phyloP scores from a whole-genome alignment of 2,113 vertebrate species.

The Cyanoliseus patagonus region DNA sequence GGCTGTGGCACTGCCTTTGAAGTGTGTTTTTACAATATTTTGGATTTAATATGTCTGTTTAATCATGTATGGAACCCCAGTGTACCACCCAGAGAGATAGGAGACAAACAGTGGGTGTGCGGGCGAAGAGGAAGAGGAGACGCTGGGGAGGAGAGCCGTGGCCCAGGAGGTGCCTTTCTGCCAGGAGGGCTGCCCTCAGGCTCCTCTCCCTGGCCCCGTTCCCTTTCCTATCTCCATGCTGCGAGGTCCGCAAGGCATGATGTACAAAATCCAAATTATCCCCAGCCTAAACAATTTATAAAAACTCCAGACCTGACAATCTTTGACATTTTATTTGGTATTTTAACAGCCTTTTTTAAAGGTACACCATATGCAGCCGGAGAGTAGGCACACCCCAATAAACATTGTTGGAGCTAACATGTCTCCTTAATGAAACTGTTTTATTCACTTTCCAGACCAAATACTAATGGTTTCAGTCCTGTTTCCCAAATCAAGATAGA shows the following conservation, averaged over 20 bases:
- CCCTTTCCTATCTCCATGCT: slow-evolving; percentile 59
- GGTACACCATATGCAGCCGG: slow-evolving; percentile 62
- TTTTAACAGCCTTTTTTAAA: slow-evolving; percentile 79
- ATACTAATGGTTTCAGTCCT: slow-evolving; percentile 19
- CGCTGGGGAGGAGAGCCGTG: slow-evolving; percentile 77
- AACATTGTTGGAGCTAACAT: slow-evolving; percentile 63
- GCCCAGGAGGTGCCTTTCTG: slow-evolving; percentile 75
- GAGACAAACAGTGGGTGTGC: slow-evolving; percentile 65
- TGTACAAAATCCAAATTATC: slow-evolving; percentile 66
- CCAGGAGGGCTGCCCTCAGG: slow-evolving; percentile 70
- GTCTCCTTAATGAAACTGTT: slow-evolving; percentile 64
- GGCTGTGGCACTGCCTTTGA: slow-evolving; percentile 31
- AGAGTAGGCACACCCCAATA: slow-evolving; percentile 70
- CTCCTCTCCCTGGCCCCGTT: slow-evolving; percentile 62
- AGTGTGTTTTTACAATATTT: neutral
- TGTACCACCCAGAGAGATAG: slow-evolving; percentile 72
- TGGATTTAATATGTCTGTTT: neutral
- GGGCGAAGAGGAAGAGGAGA: slow-evolving; percentile 51
- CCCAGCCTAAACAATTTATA: slow-evolving; percentile 93
- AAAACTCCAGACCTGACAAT: slow-evolving; percentile 77
- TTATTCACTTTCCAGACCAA: slow-evolving; percentile 53
- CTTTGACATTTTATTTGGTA: slow-evolving; percentile 82
- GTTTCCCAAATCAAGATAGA: slow-evolving; percentile 13
- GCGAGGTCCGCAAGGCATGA: slow-evolving; percentile 59
- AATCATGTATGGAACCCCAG: slow-evolving; percentile 2